Conservation (phyloP, 2,888 invertebrate genomes). For the Meliscaeva auricollis region DNA sequence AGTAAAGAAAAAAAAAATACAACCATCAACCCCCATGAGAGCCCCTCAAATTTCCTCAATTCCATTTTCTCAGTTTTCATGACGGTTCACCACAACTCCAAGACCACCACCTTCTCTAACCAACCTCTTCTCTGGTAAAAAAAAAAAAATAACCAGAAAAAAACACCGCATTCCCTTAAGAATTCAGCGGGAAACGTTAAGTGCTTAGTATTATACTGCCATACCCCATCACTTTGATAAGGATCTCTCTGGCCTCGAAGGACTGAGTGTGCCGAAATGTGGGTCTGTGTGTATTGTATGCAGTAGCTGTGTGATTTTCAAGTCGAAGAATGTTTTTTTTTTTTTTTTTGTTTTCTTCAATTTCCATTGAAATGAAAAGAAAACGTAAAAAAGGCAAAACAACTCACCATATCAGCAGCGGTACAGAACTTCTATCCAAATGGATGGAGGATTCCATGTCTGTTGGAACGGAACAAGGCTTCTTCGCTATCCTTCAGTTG, state of each 20-base stretch:
- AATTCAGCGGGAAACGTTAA: constrained; percentile 72
- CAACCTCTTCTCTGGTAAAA: constrained; percentile 33
- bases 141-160: constrained; percentile 35
- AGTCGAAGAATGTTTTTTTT: constrained; percentile 54
- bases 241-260: constrained; percentile 62
- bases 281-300: constrained; percentile 9
- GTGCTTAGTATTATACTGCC: constrained; percentile 72
- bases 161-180: constrained; percentile 64
- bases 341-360: constrained; percentile 40
- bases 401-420: constrained; percentile 27
- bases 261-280: constrained; percentile 58
- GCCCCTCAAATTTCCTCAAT: constrained; percentile 50
- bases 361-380: constrained; percentile 15
- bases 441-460: background rate
- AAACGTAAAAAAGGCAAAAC: constrained; percentile 37
- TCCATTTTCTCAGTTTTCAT: constrained; percentile 55
- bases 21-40: constrained; percentile 9
- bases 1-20: constrained; percentile 6
- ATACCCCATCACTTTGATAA: constrained; percentile 66
- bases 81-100: constrained; percentile 54
- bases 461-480: constrained; percentile 43
- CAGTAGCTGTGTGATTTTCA: constrained; percentile 38
- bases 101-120: constrained; percentile 12
- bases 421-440: constrained; percentile 3
- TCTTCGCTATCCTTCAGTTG: constrained; percentile 67